Base-by-base conservation (phyloP, 1,140 invertebrate species). In the Triops longicaudatus region DNA sequence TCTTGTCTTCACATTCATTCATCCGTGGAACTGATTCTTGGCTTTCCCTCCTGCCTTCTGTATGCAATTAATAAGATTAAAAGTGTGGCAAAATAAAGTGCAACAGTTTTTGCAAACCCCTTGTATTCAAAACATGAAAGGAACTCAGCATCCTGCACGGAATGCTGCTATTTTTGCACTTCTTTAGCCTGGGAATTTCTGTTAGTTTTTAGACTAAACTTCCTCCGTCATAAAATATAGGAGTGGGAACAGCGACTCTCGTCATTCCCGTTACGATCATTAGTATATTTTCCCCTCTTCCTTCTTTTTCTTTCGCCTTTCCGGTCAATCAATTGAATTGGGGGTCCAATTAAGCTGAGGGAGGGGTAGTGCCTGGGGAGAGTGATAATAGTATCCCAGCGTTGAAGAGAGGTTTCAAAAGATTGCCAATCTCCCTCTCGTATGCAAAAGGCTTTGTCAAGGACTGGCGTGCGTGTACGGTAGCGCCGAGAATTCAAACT, bases 301-400 rank as follows among this genome's bases (percentile, higher is more conserved):
- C 31, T 7, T 37, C 31, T 37, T 37, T 63, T 63, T 63, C 50
- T 63, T 22, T 17, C 50, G 50, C 50, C 50, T 22, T 63, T 63
- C 50, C 50, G 50, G 50, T 63, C 50, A 63, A 63, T 63, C 50
- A 63, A 63, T 63, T 63, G 50, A 63, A 63, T 63, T 63, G 50
- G 17, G 50, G 50, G 14, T 17, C 50, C 50, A 63, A 63, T 63
- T 63, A 63, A 63, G 50, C 50, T 14, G 14, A 63, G 50, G 50
- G 50, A 22, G 17, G 50, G 14, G 22, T 10, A 63, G 17, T 3
- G 50, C 50, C 50, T 63, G 22, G 50, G 50, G 50, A 63, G 50
- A 63, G 50, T 63, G 50, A 63, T 63, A 63, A 63, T 63, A 63
- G 50, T 63, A n/a, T 63, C 31, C 22, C 50, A 63, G 1, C 50